These are phyloP conservation scores for Cheilosia variabilis DNA, from an alignment of 2,888 invertebrate species.

Conservation along the genomic window DNA sequence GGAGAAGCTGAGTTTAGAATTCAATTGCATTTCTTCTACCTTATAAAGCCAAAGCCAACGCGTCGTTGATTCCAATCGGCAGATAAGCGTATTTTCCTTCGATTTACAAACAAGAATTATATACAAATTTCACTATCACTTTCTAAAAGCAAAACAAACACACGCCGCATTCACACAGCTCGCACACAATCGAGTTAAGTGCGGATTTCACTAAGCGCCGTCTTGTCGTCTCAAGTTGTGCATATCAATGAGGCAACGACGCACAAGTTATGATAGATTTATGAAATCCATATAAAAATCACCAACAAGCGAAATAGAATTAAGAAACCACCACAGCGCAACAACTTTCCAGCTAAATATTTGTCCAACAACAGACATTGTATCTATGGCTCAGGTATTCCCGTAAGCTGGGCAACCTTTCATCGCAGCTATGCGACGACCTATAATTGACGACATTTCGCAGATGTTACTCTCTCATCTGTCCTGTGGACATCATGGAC, in stretches of 20 bases:
- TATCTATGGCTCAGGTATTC: not conserved
- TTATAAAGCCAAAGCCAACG: not conserved
- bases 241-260: slow-evolving; percentile 64
- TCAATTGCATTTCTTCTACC: slow-evolving; percentile 14
- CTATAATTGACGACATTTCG: slow-evolving; percentile 72
- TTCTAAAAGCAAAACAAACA: slow-evolving; percentile 60
- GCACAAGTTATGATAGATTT: slow-evolving; percentile 63
- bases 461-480: slow-evolving; percentile 56
- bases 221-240: slow-evolving; percentile 26
- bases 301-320: slow-evolving; percentile 15
- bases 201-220: slow-evolving; percentile 57
- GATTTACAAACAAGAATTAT: not conserved
- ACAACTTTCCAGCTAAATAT: slow-evolving; percentile 62
- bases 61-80: not conserved
- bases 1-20: not conserved
- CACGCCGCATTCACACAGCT: not conserved
- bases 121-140: slow-evolving; percentile 64
- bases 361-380: slow-evolving; percentile 26
- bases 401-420: slow-evolving; percentile 50
- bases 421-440: slow-evolving; percentile 67
- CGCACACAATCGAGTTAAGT: slow-evolving; percentile 52
- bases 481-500: slow-evolving; percentile 59
- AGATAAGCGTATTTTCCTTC: slow-evolving; percentile 9
- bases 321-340: not conserved
- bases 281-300: slow-evolving; percentile 47